phyloP scores from a whole-genome alignment of 2,888 invertebrate species.

The Heliconius sara region DNA sequence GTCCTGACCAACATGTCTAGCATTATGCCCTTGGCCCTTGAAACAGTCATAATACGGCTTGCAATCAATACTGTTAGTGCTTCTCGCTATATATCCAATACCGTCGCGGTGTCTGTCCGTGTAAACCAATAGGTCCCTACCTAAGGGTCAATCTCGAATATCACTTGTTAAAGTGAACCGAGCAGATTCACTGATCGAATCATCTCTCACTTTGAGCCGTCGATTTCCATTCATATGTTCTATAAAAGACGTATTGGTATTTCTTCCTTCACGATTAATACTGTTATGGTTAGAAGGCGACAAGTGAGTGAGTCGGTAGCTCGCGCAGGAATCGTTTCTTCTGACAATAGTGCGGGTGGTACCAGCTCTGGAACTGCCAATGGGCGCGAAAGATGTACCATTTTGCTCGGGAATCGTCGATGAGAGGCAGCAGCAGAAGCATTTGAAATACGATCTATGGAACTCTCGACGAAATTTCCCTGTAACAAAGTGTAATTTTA shows the following conservation, averaged over 20 bases:
- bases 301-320: conserved; percentile 75
- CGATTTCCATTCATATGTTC: conserved; percentile 76
- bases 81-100: conserved; percentile 68
- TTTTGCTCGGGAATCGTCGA: conserved; percentile 66
- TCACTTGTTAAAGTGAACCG: conserved; percentile 76
- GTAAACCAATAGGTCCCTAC: conserved; percentile 58
- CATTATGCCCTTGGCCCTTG: conserved; percentile 58
- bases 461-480: conserved; percentile 90
- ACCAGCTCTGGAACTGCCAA: conserved; percentile 75
- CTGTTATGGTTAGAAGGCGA: conserved; percentile 78
- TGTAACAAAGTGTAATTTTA: conserved; percentile 70
- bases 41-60: conserved; percentile 80
- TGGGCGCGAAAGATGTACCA: conserved; percentile 75
- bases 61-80: conserved; percentile 76
- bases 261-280: conserved; percentile 73
- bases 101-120: conserved; percentile 62
- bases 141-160: conserved; percentile 75
- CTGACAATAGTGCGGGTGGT: conserved; percentile 75
- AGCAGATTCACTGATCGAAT: conserved; percentile 74
- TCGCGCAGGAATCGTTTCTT: conserved; percentile 78
- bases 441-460: conserved; percentile 87
- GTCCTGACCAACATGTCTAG: conserved; percentile 47
- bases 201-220: conserved; percentile 68
- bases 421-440: conserved; percentile 77
- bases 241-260: conserved; percentile 78